phyloP scores from a whole-genome alignment of 2,888 invertebrate species.

The Lissocephala sabroskyi region DNA sequence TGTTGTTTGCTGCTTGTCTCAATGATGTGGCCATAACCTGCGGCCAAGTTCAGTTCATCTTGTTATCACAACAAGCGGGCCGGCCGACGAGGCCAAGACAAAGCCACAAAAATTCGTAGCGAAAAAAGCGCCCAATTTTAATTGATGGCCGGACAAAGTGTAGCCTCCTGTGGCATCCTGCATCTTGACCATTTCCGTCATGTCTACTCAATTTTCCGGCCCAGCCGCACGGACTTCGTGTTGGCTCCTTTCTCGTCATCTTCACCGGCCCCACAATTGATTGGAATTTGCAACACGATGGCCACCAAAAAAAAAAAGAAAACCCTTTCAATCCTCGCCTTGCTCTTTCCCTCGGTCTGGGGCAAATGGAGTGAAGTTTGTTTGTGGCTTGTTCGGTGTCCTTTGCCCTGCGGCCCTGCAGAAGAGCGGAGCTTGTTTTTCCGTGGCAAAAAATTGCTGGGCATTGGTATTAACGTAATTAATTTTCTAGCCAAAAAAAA shows the following conservation, averaged over 20 bases:
- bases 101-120: constrained; percentile 42
- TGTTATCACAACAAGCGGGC: constrained; percentile 62
- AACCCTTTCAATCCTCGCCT: no score
- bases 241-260: constrained; percentile 16
- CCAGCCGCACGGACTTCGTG: constrained; percentile 38
- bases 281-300: constrained; percentile 61
- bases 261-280: constrained; percentile 56
- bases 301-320: no score
- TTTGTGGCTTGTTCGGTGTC: constrained; percentile 22
- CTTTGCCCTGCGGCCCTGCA: constrained; percentile 21
- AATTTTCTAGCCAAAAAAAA: constrained; percentile 37
- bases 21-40: constrained; percentile 55
- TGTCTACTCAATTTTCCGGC: constrained; percentile 66
- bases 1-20: constrained; percentile 42
- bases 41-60: constrained; percentile 58
- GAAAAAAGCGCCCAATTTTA: constrained; percentile 4
- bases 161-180: constrained; percentile 23
- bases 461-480: constrained; percentile 54
- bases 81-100: constrained; percentile 53
- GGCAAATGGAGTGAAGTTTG: constrained; percentile 12
- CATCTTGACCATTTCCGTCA: constrained; percentile 65
- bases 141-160: constrained; percentile 14
- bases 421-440: constrained; percentile 16
- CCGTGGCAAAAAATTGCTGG: background rate
- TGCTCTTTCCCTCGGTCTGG: background rate